phyloP scores from a whole-genome alignment of 1,140 invertebrate genomes.

The Drosophila seguyi region DNA sequence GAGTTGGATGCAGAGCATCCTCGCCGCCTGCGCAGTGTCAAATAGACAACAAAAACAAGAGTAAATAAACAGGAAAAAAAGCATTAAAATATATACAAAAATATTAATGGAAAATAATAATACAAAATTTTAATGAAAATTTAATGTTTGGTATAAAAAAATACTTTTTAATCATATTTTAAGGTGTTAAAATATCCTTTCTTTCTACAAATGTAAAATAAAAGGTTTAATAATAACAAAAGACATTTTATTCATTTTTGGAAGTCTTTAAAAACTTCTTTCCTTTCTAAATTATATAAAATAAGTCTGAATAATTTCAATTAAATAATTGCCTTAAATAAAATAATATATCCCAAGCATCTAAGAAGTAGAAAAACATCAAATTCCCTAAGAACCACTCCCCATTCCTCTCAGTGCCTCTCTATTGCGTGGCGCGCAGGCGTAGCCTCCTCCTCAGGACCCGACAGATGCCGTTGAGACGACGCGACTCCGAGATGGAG shows the following conservation, averaged over 20 bases:
- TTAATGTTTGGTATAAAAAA: not conserved
- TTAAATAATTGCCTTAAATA: too few species aligned
- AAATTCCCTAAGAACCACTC: not conserved
- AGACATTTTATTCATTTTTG: not conserved
- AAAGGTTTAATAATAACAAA: too few species aligned
- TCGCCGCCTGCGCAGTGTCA: conserved; percentile 81
- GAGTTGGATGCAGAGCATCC: conserved; percentile 69
- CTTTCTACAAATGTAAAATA: too few species aligned
- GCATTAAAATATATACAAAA: not conserved
- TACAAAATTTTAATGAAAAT: too few species aligned
- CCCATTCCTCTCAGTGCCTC: not conserved
- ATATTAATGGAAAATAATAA: too few species aligned
- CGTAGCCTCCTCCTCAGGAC: conserved; percentile 45
- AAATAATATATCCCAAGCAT: not conserved
- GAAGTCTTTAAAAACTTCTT: not conserved
- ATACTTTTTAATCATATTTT: not conserved
- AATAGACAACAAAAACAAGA: conserved; percentile 67
- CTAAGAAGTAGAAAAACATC: not conserved
- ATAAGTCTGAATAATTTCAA: accelerated
- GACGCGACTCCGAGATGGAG: conserved; percentile 48
- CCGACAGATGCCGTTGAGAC: conserved; percentile 43
- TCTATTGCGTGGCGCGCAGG: conserved; percentile 68
- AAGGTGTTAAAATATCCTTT: accelerated
- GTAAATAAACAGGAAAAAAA: conserved; percentile 5
- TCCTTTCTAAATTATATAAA: not conserved